Evolutionary conservation across 2,113 vertebrate genomes (phyloP).

Genomic region (Orycteropus afer): DNA sequence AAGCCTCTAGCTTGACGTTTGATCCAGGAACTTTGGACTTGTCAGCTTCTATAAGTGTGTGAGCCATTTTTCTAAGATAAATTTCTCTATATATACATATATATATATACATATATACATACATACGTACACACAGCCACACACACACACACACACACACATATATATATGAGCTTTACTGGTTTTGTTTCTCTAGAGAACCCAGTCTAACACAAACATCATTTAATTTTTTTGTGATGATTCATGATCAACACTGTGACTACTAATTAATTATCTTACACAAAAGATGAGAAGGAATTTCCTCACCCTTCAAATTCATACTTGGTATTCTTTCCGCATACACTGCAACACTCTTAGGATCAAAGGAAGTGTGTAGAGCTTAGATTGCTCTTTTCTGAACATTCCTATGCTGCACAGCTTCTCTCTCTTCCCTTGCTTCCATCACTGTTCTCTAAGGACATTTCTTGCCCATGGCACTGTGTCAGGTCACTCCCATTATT

Average conservation of each 20-base stretch:
- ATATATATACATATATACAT: too few species aligned
- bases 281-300: slow-evolving; percentile 3
- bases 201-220: too few species aligned
- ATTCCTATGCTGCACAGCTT: not conserved
- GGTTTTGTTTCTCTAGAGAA: too few species aligned
- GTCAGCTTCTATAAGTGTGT: too few species aligned
- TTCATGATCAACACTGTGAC: not conserved
- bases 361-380: not conserved
- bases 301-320: not conserved
- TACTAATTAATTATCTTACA: not conserved
- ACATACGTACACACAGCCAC: too few species aligned
- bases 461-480: not conserved
- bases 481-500: not conserved
- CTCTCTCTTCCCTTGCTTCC: not conserved
- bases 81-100: too few species aligned
- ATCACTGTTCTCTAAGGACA: not conserved
- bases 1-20: too few species aligned
- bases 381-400: not conserved
- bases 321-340: not conserved
- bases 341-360: not conserved
- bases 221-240: not conserved
- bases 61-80: too few species aligned
- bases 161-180: too few species aligned
- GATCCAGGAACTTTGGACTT: too few species aligned
- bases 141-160: too few species aligned